Base-by-base conservation (phyloP, 1,140 invertebrate genomes). In the Paraescarpia echinospica region DNA sequence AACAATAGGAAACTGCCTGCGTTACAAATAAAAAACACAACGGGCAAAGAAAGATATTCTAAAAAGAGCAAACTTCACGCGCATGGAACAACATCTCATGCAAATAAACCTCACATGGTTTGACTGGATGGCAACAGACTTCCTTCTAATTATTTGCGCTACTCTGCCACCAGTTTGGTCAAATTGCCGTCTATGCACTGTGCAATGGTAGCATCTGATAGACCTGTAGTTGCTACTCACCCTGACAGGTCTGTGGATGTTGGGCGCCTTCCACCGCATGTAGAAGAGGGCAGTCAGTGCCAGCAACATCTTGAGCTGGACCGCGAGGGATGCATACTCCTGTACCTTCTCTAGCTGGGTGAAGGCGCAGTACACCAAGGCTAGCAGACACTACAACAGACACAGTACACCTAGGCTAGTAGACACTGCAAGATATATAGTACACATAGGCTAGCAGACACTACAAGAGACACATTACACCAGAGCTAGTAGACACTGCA, bases 201-300 rank as follows among this genome's bases (percentile, higher is more conserved):
- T 41, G 41, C 41, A 41, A 41, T 8, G 91, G 91, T 34, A 35
- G 91, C 33, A 91, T 89, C 14, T 89, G 14, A 89, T 33, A 9
- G n/a, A 34, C n/a, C 14, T 89, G 59, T 77, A 31, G 59, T 77
- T 31, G 27, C 4, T 27, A 77, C 59, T 77, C 59, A 93, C 93
- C 89, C 51, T 92, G 91, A 89, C 88, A 0, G 93, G 93, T 77
- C 93, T 18, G 34, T 90, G 31, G 41, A 93, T 34, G 35, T 92
- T 41, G 0, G 93, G 93, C 6, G 34, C 35, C 59, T 93, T 93
- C 93, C 93, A 93, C 35, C 93, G 48, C 51, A 92, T n/a, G 90
- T 93, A 93, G 89, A 93, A 92, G 33, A 92, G 88, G 22, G 92
- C 92, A 9, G 59, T 34, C 92, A 92, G 51, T 12, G 88, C 88